Percentiles rank a stretch among this genome's conserved stretches.
Conservation (phyloP, 1,140 invertebrate species). For the Bombus difficillimus region DNA sequence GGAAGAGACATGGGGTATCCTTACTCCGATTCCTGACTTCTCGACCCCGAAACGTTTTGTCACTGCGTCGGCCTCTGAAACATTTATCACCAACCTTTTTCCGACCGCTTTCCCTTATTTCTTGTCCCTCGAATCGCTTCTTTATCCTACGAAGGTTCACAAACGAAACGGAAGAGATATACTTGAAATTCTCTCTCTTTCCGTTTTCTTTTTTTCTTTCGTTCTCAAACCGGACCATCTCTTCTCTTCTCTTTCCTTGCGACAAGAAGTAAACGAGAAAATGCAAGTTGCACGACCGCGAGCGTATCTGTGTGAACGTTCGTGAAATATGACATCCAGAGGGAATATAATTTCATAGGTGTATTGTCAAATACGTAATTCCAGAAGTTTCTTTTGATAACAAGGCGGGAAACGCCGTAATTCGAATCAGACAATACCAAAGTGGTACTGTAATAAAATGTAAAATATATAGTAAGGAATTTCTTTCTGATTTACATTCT, state of each 20-base stretch:
- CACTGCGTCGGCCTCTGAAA: conserved; percentile 72
- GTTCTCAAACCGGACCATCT: conserved; percentile 9
- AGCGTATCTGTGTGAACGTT: neutral
- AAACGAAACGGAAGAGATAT: neutral
- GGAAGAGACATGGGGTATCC: neutral
- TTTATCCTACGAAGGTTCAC: neutral
- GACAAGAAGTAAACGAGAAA: conserved; percentile 52
- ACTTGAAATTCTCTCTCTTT: conserved; percentile 5
- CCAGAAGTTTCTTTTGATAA: neutral
- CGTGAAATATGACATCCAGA: conserved; percentile 11
- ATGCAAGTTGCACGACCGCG: conserved; percentile 15
- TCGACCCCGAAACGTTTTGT: conserved; percentile 73
- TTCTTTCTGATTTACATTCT: too few species aligned
- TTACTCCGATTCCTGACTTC: conserved; percentile 67
- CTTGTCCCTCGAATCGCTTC: neutral
- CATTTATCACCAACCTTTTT: conserved; percentile 74
- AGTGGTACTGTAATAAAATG: too few species aligned
- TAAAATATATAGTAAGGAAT: too few species aligned
- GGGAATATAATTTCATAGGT: conserved; percentile 11
- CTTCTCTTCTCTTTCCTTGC: conserved; percentile 11
- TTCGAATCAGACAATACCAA: too few species aligned
- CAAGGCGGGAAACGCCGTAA: neutral
- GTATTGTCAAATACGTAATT: conserved; percentile 9
- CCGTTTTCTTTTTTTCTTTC: neutral
- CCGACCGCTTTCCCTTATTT: conserved; percentile 27